phyloP scores from a whole-genome alignment of 2,113 vertebrate genomes.

The Erinaceus europaeus region DNA sequence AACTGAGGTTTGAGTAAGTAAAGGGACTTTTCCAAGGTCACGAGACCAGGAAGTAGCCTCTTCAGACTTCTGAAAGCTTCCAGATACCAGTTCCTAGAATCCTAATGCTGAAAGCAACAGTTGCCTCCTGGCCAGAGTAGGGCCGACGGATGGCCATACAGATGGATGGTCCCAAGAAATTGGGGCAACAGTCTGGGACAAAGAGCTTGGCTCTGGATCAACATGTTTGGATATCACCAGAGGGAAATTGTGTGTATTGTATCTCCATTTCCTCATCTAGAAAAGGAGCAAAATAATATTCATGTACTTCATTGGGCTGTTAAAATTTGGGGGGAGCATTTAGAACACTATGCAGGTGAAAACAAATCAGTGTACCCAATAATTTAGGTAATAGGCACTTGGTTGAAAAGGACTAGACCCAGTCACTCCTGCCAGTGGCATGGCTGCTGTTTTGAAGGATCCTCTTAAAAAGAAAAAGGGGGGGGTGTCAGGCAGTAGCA shows the following conservation, averaged over 20 bases:
- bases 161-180: background rate
- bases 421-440: background rate
- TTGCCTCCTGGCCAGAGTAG: background rate
- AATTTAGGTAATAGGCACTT: background rate
- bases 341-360: background rate
- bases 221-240: background rate
- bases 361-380: background rate
- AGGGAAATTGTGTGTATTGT: background rate
- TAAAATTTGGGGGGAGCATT: background rate
- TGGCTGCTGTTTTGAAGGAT: background rate
- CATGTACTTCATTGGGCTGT: background rate
- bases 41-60: background rate
- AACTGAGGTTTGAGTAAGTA: background rate
- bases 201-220: background rate
- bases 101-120: background rate
- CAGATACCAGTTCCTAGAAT: background rate
- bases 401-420: background rate
- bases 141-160: background rate
- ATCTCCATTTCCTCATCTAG: background rate
- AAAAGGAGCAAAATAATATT: slow-evolving; percentile 5
- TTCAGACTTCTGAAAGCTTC: background rate
- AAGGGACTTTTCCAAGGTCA: background rate
- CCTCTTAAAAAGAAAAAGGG: no score
- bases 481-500: no score
- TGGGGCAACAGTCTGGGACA: background rate